Base-by-base conservation (phyloP, 2,113 vertebrate genomes). In the Petroica traversi region DNA sequence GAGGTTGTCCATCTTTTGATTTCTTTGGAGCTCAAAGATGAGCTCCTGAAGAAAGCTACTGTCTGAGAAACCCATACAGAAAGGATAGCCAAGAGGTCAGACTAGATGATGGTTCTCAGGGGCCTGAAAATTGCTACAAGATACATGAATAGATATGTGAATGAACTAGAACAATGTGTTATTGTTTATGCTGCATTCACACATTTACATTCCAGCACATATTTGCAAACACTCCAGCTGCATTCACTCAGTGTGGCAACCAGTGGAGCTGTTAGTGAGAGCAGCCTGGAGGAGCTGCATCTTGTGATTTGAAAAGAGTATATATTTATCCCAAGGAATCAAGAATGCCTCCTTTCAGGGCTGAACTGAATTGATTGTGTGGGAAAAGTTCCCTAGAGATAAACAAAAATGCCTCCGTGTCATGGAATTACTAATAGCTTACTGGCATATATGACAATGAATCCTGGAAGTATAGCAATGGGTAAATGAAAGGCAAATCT, bases 341-440 rank as follows among this genome's bases (percentile, higher is more conserved):
- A 96, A 96, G 95, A 95, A 95, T 95, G 93, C 92, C 85, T 94
- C 92, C 90, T 96, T 96, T 96, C 95, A 96, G 59, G 43, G 54
- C 92, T 88, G 55, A 93, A 92, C 82, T 96, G 87, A 96, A 96
- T 92, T 96, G 94, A 96, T 80, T 93, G 94, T 97, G 94, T 97
- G 96, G 96, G 96, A 97, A 97, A 97, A 94, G 95, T 90, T 97
- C 95, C 96, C 96, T 96, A 94, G 95, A 97, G 92, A 93, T 95
- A 95, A 95, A 96, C 80, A 97, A 95, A 96, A 95, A 95, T 96
- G 95, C 92, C 71, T 92, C 84, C 24, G 3, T 95, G 94, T 94
- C 94, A 93, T 69, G 75, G 94, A 94, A 95, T 95, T 96, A 91
- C 95, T 92, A 97, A 96, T 91, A 95, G 92, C 90, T 82, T 94